Evolutionary conservation across 1,140 invertebrate species (phyloP).

Genomic region (Sogatella furcifera): DNA sequence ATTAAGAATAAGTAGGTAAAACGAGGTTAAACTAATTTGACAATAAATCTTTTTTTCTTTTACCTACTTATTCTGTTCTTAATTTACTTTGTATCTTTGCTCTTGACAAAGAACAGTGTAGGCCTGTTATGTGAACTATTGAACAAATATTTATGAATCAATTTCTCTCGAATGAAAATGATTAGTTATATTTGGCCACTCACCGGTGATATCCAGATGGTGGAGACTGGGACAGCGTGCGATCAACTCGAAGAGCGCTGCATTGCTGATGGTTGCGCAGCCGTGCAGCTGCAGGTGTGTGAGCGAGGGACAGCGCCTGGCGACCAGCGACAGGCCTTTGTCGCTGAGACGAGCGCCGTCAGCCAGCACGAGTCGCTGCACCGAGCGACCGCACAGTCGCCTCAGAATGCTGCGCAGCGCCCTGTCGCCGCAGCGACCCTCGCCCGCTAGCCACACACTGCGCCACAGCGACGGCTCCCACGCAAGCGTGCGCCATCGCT

Average conservation of each 20-base stretch:
- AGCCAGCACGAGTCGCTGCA: conserved; percentile 52
- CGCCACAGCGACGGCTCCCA: conserved; percentile 73
- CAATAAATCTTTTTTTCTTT: no score
- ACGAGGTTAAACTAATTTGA: no score
- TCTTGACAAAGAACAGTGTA: no score
- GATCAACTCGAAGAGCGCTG: conserved; percentile 49
- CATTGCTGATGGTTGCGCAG: conserved; percentile 54
- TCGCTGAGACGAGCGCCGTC: conserved; percentile 66
- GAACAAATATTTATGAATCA: neutral
- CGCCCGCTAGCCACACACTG: conserved; percentile 50
- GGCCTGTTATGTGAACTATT: no score
- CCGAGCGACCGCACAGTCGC: conserved; percentile 43
- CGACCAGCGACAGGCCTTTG: conserved; percentile 53
- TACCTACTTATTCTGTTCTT: no score
- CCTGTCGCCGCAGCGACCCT: conserved; percentile 52
- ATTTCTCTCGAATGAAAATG: no score
- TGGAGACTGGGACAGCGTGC: conserved; percentile 55
- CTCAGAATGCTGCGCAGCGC: conserved; percentile 52
- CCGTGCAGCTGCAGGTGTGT: conserved; percentile 58
- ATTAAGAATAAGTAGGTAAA: no score
- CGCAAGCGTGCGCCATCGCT: conserved; percentile 67
- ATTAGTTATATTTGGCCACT: conserved; percentile 16
- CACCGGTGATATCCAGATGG: conserved; percentile 63
- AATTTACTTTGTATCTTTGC: no score
- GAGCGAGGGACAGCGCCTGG: conserved; percentile 58